These are phyloP conservation scores for Glossophaga mutica DNA, from an alignment of 2,797 vertebrate species.

Conservation along the genomic window DNA sequence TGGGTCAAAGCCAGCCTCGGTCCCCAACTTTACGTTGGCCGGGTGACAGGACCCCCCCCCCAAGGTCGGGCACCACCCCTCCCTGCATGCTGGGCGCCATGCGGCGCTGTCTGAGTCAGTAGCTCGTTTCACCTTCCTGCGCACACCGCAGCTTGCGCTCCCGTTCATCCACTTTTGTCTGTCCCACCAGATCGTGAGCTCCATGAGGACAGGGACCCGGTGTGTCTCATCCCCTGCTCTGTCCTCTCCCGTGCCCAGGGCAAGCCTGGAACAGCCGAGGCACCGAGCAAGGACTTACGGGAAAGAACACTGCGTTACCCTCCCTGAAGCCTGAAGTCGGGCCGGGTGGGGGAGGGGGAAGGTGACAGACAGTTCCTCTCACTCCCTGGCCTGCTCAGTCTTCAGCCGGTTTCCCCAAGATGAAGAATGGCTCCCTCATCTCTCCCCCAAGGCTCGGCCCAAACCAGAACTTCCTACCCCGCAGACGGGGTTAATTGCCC, in stretches of 20 bases:
- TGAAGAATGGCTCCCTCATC: background rate
- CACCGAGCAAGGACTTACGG: background rate
- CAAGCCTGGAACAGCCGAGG: background rate
- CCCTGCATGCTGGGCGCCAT: background rate
- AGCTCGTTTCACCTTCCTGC: background rate
- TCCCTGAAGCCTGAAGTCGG: background rate
- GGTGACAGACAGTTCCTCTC: background rate
- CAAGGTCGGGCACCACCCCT: background rate
- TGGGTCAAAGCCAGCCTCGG: background rate
- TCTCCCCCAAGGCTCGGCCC: background rate
- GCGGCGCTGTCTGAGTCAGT: background rate
- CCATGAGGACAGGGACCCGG: background rate
- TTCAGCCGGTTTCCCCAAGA: background rate
- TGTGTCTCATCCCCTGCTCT: background rate
- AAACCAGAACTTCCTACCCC: background rate
- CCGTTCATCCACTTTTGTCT: background rate
- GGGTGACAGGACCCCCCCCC: background rate
- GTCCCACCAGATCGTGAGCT: background rate
- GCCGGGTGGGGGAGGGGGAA: rapidly evolving
- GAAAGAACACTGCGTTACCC: background rate
- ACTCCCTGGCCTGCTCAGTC: background rate
- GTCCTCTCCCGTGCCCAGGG: background rate
- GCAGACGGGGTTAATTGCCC: background rate
- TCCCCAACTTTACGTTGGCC: background rate
- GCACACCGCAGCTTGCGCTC: background rate